Evolutionary conservation across 2,797 vertebrate genomes (phyloP), one percentile per base, ranked within the genome.

Genomic region (Bradypodion pumilum): DNA sequence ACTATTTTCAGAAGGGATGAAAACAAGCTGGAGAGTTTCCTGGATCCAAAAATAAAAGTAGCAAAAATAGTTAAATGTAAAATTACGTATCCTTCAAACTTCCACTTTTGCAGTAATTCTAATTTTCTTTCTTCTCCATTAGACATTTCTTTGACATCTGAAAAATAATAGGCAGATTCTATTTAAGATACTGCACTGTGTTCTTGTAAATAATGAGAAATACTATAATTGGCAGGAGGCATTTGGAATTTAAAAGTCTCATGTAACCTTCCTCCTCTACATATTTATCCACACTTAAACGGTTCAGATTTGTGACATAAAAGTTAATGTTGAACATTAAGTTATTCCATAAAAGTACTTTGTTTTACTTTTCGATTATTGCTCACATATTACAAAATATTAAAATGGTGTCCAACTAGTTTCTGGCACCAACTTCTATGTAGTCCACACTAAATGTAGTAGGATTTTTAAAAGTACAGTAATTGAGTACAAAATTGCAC

Each of bases 131-230:
- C 29, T 70, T 60, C 88, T 56, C 76, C 32, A 62, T 10, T 59
- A 84, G 76, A 49, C 78, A 79, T 81, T 86, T 91, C 85, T 89
- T 88, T 85, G 83, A 88, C 86, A 82, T 91, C 59, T 81, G 52
- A 59, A 69, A 85, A 76, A 75, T 44, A 70, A 21, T 87, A 77
- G n/a, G 35, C 85, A 91, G 85, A 6, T 90, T 66, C 84, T n/a
- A 74, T 84, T 92, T 90, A 93, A 90, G 19, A 93, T 91, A 88
- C 37, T 89, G 62, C 89, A 10, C 49, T 93, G 65, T 91, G 46
- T 88, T 90, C 63, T 82, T 80, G 82, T 79, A 66, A 93, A 89
- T 40, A 76, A 27, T 77, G 23, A 37, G 12, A 89, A 87, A 65
- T 87, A 70, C 86, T 86, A 65, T 90, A 74, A 84, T 69, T 90